Conservation (phyloP, 2,888 invertebrate genomes). For the Leucophora obtusa region DNA sequence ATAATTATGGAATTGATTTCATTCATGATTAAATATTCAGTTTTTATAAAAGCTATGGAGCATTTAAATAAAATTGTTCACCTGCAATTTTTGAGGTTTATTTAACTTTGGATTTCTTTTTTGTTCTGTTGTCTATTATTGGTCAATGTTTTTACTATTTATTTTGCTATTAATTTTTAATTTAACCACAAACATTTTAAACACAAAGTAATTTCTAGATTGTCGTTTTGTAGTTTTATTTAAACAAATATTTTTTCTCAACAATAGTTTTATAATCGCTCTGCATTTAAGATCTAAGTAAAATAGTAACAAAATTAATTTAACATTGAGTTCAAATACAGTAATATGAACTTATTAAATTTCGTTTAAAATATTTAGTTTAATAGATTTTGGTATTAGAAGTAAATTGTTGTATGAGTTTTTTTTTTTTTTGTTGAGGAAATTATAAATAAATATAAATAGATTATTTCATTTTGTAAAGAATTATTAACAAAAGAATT, state of each 20-base stretch:
- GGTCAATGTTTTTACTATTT: not conserved
- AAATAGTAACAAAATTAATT: slow-evolving; percentile 10
- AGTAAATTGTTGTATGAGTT: not conserved
- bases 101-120: not conserved
- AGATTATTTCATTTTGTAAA: not conserved
- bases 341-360: slow-evolving; percentile 16
- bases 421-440: not conserved
- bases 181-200: slow-evolving; percentile 7
- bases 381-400: not conserved
- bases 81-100: not conserved
- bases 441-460: not conserved
- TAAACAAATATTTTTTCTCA: not conserved
- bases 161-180: not conserved
- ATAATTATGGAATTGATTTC: not conserved
- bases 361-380: slow-evolving; percentile 21
- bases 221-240: not conserved
- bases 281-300: not conserved
- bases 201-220: slow-evolving; percentile 1
- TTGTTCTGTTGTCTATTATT: not conserved
- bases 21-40: not conserved
- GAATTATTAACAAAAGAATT: not conserved
- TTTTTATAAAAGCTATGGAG: not conserved
- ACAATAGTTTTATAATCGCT: not conserved
- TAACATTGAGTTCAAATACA: slow-evolving; percentile 12
- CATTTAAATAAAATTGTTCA: not conserved